These are phyloP conservation scores for Chionodraco myersi DNA, from an alignment of 2,113 vertebrate species.

Conservation along the genomic window DNA sequence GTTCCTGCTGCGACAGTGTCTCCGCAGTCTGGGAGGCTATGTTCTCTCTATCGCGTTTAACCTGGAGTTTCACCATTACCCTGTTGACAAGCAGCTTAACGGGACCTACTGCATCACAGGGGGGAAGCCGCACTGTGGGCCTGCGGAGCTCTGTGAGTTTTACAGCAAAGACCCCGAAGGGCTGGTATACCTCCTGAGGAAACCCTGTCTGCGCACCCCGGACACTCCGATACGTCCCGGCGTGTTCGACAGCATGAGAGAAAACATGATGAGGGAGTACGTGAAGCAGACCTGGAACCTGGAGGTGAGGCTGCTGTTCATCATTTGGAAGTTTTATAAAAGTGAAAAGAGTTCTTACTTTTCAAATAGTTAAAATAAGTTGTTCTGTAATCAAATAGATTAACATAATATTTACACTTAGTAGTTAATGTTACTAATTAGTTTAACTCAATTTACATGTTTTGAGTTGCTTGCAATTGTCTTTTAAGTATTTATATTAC, in stretches of 20 bases:
- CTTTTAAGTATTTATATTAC: no score
- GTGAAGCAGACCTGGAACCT: conserved; percentile 93
- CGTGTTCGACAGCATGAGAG: conserved; percentile 90
- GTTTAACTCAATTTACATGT: neutral
- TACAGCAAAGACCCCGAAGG: conserved; percentile 94
- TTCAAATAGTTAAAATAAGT: neutral
- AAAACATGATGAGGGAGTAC: conserved; percentile 96
- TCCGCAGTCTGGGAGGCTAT: conserved; percentile 94
- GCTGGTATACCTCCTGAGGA: conserved; percentile 89
- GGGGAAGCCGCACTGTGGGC: conserved; percentile 93
- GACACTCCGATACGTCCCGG: conserved; percentile 85
- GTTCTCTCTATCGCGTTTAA: conserved; percentile 92
- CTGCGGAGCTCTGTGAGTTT: conserved; percentile 94
- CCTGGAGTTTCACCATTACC: conserved; percentile 91
- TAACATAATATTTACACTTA: neutral
- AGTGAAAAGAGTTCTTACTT: neutral
- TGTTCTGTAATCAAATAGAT: neutral
- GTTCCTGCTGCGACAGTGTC: conserved; percentile 94
- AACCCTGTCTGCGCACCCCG: conserved; percentile 89
- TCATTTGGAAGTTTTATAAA: neutral
- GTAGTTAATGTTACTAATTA: neutral
- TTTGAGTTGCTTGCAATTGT: neutral
- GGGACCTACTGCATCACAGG: conserved; percentile 92
- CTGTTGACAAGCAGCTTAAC: conserved; percentile 94
- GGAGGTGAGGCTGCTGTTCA: conserved; percentile 85